Evolutionary conservation across 2,797 vertebrate genomes (phyloP).

Genomic region (Acanthurus lineatus): DNA sequence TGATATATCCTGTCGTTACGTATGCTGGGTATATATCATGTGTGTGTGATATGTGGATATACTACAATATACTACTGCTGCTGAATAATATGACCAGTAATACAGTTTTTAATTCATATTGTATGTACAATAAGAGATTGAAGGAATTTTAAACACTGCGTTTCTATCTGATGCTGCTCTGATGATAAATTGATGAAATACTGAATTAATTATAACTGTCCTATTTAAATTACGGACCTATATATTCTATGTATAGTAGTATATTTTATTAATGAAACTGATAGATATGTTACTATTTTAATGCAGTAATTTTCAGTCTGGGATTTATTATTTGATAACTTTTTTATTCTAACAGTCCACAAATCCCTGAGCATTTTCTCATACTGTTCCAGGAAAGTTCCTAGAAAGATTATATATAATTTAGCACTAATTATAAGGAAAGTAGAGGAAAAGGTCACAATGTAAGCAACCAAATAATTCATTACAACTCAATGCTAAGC

Average conservation of each 20-base stretch:
- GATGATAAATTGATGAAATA: conserved; percentile 45
- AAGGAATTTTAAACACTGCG: conserved; percentile 7
- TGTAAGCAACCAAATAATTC: background rate
- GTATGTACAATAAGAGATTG: background rate
- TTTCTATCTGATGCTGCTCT: conserved; percentile 23
- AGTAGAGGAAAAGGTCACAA: background rate
- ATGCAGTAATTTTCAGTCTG: conserved; percentile 4
- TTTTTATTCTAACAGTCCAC: conserved; percentile 11
- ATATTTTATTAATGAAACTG: conserved; percentile 17
- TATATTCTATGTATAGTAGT: conserved; percentile 28
- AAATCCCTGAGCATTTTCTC: conserved; percentile 25
- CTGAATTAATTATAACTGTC: conserved; percentile 53
- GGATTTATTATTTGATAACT: conserved; percentile 17
- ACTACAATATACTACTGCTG: conserved; percentile 13
- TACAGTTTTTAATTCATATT: background rate
- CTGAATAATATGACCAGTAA: background rate
- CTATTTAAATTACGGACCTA: conserved; percentile 39
- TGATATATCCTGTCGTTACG: conserved; percentile 64
- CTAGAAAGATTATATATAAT: background rate
- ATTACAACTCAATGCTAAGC: background rate
- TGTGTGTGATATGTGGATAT: conserved; percentile 25
- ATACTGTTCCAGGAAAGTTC: conserved; percentile 9
- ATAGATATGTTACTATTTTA: conserved; percentile 35
- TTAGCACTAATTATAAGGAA: conserved; percentile 2
- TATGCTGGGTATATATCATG: conserved; percentile 62